phyloP scores from a whole-genome alignment of 2,888 invertebrate species.

The Plebejus argus region DNA sequence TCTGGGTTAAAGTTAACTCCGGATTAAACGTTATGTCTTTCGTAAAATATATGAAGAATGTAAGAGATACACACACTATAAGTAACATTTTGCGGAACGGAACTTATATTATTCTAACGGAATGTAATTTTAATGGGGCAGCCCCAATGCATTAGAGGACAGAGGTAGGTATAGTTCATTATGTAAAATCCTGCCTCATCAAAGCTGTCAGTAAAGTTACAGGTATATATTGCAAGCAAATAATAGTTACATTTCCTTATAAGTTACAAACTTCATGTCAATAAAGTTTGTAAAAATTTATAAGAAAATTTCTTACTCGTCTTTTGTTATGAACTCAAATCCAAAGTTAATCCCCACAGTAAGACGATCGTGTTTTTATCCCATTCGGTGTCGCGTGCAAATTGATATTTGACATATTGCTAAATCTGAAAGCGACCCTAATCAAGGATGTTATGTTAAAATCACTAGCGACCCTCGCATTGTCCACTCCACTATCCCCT shows the following conservation, averaged over 20 bases:
- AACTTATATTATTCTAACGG: not conserved
- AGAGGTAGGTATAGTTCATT: not conserved
- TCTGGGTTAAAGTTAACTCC: too few species aligned
- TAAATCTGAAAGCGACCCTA: constrained; percentile 41
- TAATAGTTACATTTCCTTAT: too few species aligned
- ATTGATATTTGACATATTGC: constrained; percentile 29
- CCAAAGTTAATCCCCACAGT: not conserved
- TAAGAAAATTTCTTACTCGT: too few species aligned
- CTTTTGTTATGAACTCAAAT: not conserved
- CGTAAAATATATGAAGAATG: too few species aligned
- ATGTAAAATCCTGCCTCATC: not conserved
- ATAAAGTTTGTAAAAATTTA: too few species aligned
- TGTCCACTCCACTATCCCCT: constrained; percentile 61
- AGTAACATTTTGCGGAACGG: too few species aligned
- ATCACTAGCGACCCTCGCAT: constrained; percentile 49
- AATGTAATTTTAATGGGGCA: not conserved
- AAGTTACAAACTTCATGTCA: too few species aligned
- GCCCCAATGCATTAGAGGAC: not conserved
- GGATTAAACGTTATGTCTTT: too few species aligned
- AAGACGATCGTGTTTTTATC: constrained; percentile 4
- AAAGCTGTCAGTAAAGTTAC: too few species aligned
- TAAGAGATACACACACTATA: too few species aligned
- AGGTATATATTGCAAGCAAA: too few species aligned
- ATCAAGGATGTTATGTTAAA: constrained; percentile 54
- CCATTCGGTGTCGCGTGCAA: constrained; percentile 21